Evolutionary conservation across 53 echinoderm and acorn worm species (phyloP).

Genomic region (Temnopleurus reevesii): DNA sequence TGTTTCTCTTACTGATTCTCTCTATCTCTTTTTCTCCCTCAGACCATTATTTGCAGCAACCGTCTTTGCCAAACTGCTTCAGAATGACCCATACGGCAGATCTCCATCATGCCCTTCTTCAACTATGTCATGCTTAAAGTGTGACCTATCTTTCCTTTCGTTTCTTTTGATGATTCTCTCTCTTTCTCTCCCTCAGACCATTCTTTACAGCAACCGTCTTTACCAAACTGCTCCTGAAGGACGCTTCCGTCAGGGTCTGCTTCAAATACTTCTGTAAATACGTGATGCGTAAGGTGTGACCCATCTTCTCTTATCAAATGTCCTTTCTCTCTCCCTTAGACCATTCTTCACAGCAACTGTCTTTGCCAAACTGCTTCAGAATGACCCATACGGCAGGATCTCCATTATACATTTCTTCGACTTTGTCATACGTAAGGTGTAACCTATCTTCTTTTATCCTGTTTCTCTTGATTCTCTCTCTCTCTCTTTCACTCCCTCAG

Average conservation of each 20-base stretch:
- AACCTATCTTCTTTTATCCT: too few species aligned
- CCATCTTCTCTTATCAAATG: too few species aligned
- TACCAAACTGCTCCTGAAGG: too few species aligned
- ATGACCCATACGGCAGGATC: constrained; percentile 93
- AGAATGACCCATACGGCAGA: constrained; percentile 87
- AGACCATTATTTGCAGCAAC: constrained; percentile 95
- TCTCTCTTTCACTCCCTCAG: constrained; percentile 40
- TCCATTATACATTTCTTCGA: constrained; percentile 99
- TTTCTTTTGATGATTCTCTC: too few species aligned
- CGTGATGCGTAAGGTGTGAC: too few species aligned
- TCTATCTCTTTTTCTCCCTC: too few species aligned
- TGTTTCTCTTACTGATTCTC: not conserved
- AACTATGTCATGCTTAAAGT: constrained; percentile 97
- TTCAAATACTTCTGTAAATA: too few species aligned
- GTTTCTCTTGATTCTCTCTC: not conserved
- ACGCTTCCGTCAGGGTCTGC: too few species aligned
- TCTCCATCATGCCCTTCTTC: constrained; percentile 98
- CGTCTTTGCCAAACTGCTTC: constrained; percentile 85
- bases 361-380: constrained; percentile 91
- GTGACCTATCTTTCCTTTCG: too few species aligned
- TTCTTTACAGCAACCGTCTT: too few species aligned
- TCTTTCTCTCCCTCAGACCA: not conserved
- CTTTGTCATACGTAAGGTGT: constrained; percentile 97
- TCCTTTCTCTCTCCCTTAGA: constrained; percentile 33
- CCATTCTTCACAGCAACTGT: constrained; percentile 97